Base-by-base conservation (phyloP, 2,888 invertebrate species). In the Myopa tessellatipennis region DNA sequence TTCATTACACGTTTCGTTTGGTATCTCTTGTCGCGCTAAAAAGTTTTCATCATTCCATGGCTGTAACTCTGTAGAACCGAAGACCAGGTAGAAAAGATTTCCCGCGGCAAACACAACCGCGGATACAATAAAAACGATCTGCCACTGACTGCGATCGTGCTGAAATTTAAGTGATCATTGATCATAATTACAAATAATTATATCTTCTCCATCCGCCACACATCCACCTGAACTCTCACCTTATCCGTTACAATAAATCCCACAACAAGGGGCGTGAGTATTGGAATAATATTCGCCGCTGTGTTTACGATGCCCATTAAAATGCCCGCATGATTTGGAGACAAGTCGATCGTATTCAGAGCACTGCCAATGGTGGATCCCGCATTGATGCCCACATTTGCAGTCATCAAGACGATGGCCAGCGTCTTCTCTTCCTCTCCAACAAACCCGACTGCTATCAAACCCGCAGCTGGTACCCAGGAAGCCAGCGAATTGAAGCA, bases 271-370 rank as follows among this genome's bases (percentile, higher is more conserved):
- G 94, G 94, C 0, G 93, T 93, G 0, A 93, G 79, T 70, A 94
- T 91, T 2, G 92, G 92, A 77, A 92, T 91, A 12, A 92, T 84
- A 84, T 92, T 93, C 0, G 92, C 92, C 0, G 90, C 87, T 0
- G 92, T 91, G 84, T 94, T 94, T 0, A 92, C 92, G 67, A 94
- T 91, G 0, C 94, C 94, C 93, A 94, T 93, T 18, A 94, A 86
- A 6, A 92, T 91, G 4, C 94, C 94, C 0, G 94, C 92, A 85
- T 92, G 93, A 81, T 92, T 93, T 0, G 94, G 93, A 0, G 94
- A 92, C 72, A 94, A 89, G 85, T 94, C 94, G 79, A 94, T 92
- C 77, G 93, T 93, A 83, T 93, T 94, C 0, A 93, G 90, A 63
- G 91, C 90, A 81, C 91, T 92, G 8, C 93, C 93, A 76, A 91